Percentiles rank a stretch among this genome's conserved stretches.
Evolutionary conservation across 2,888 invertebrate species (phyloP).

Genomic region (Caenorhabditis macrosperma): DNA sequence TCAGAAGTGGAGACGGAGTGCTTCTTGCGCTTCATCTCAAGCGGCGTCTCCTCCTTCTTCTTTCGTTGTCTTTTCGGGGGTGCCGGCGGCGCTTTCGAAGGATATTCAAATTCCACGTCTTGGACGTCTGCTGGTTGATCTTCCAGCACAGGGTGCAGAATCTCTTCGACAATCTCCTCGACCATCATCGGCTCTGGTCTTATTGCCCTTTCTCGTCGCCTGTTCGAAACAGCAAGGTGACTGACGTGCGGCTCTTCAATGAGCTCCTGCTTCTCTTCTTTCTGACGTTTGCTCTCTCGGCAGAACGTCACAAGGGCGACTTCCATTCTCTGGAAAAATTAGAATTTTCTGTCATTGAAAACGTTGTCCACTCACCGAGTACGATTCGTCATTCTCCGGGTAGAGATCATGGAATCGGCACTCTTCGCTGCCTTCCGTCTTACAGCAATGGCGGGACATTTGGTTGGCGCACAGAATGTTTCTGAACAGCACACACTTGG

Average conservation of each 20-base stretch:
- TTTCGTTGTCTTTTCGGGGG: neutral
- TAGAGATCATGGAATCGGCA: constrained; percentile 58
- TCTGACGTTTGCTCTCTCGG: neutral
- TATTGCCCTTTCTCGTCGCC: neutral
- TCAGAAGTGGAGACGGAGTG: too few relatives aligned
- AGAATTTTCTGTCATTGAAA: neutral
- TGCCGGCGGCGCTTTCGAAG: neutral
- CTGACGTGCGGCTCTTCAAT: neutral
- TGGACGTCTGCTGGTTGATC: neutral
- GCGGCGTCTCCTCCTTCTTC: too few relatives aligned
- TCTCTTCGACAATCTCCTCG: neutral
- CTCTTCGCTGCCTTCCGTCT: constrained; percentile 1
- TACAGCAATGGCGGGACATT: constrained; percentile 63
- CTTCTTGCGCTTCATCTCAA: too few relatives aligned
- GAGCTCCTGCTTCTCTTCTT: neutral
- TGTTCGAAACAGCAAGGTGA: too few relatives aligned
- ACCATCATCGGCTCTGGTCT: neutral
- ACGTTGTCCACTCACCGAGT: constrained; percentile 14
- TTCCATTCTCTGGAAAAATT: constrained; percentile 43
- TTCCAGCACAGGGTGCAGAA: neutral
- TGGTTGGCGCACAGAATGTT: constrained; percentile 56
- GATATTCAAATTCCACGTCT: too few relatives aligned
- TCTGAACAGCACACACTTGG: constrained; percentile 49
- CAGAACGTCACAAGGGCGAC: constrained; percentile 10
- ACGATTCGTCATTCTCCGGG: constrained; percentile 49